Evolutionary conservation across 2,113 vertebrate species (phyloP).

Genomic region (Rhinopithecus roxellana): DNA sequence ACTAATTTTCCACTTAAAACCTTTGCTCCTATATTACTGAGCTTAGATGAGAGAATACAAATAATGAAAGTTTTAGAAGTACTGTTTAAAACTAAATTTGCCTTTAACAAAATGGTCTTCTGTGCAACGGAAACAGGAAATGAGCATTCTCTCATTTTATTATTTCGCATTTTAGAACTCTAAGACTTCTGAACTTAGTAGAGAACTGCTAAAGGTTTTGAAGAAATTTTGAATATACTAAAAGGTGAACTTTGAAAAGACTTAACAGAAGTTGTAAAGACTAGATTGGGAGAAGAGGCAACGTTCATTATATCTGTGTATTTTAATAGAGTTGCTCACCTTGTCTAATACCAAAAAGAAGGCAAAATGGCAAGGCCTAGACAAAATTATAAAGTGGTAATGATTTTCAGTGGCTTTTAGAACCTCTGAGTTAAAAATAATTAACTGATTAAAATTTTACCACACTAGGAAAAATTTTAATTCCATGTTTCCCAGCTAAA

Average conservation of each 20-base stretch:
- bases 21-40: background rate
- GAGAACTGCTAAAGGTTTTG: constrained; percentile 17
- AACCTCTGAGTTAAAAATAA: constrained; percentile 5
- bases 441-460: constrained; percentile 32
- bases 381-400: no score
- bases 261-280: constrained; percentile 29
- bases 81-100: constrained; percentile 33
- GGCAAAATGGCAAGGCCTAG: no score
- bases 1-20: constrained; percentile 47
- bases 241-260: constrained; percentile 21
- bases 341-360: background rate
- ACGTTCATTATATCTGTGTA: background rate
- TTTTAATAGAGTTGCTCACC: background rate
- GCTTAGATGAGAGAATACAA: background rate
- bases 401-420: background rate
- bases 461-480: constrained; percentile 26
- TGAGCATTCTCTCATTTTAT: constrained; percentile 3
- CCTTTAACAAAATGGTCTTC: constrained; percentile 20
- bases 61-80: constrained; percentile 1
- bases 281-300: background rate
- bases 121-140: constrained; percentile 58
- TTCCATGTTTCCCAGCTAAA: constrained; percentile 35
- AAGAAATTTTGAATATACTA: constrained; percentile 11
- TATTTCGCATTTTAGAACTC: constrained; percentile 44
- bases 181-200: background rate